Base-by-base conservation (phyloP, 2,888 invertebrate species). In the Dynastes tityus region DNA sequence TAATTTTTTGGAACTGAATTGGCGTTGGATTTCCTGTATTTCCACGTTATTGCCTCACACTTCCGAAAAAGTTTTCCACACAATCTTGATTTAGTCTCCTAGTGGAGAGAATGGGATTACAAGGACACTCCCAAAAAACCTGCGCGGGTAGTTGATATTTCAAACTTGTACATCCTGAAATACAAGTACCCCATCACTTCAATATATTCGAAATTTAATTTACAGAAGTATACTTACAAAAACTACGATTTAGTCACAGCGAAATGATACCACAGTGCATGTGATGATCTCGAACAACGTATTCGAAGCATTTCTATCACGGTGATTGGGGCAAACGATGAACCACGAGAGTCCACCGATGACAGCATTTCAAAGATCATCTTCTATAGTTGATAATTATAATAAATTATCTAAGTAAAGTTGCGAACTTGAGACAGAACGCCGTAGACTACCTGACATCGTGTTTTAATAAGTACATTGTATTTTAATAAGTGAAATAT, bases 101-200 rank as follows among this genome's bases (percentile, higher is more conserved):
- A 22, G 22, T 22, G 1, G 1, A 22, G 22, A 22, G 22, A 22
- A 22, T 22, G 22, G 22, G 22, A 22, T 22, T 22, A 22, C 1
- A 1, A 22, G 22, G 22, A 22, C 22, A 22, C 22, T 22, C 22
- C 22, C 22, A 22, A 22, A 22, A 22, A 22, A 93, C 93, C 85
- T 95, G 95, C 27, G 95, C 87, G 79, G 92, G 90, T 13, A 94
- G 94, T 77, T 95, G 90, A 64, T 89, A 89, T 16, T 89, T 85
- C 73, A 94, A 88, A 83, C 89, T 90, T 32, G 92, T 90, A 93
- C 94, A 88, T 92, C 92, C 94, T 95, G 87, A 77, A 77, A 79
- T 51, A 9, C 2, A 51, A 51, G n/a, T n/a, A 51, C 9, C 11
- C 13, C 4, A 29, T 51, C 32, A 75, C 16, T 49, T 55, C 45